Evolutionary conservation across 2,113 vertebrate genomes (phyloP), one percentile per base, ranked within the genome.

Genomic region (Nicator chloris): DNA sequence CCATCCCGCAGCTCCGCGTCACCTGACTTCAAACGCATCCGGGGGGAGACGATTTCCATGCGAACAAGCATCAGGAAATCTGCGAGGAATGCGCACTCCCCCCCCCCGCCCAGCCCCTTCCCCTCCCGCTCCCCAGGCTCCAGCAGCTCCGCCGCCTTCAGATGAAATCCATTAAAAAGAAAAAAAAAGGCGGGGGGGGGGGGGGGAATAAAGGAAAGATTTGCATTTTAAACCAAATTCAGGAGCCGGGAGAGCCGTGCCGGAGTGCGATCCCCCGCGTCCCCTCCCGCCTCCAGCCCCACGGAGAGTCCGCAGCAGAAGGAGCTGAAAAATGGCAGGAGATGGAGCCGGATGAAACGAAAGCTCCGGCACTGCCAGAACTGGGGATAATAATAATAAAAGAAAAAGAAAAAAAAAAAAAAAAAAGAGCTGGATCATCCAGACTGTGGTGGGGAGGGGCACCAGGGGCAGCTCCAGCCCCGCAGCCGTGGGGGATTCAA

Each of bases 221-320:
- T 81, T 85, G 91, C 82, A 90, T 90, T 93, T 96, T 90, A 76
- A 95, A 95, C 83, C 83, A 68, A 94, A 91, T 86, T 91, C 80
- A 89, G 87, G 77, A 71, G 64, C 60, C 19, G 22, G n/a, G 37
- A 70, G 72, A 75, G 60, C n/a, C 11, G 63, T 4, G 8, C 8
- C 4, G 7, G 65, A 79, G 51, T 7, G 37, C 4, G 8, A 68
- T 65, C 69, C 72, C 73, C 86, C 63, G 28, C 4, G 2, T 15
- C 71, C 54, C 71, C 81, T 50, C 69, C 88, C 60, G 18, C 44
- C 78, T 45, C n/a, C 15, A 6, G 78, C 90, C 92, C 80, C 87
- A 22, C 5, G 0, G 87, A 92, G 45, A 49, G 60, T 69, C 84
- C 10, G 4, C 24, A 59, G 77, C 75, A 42, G 71, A 91, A 86